phyloP scores from a whole-genome alignment of 2,888 invertebrate genomes.

The Lochmaea crataegi region DNA sequence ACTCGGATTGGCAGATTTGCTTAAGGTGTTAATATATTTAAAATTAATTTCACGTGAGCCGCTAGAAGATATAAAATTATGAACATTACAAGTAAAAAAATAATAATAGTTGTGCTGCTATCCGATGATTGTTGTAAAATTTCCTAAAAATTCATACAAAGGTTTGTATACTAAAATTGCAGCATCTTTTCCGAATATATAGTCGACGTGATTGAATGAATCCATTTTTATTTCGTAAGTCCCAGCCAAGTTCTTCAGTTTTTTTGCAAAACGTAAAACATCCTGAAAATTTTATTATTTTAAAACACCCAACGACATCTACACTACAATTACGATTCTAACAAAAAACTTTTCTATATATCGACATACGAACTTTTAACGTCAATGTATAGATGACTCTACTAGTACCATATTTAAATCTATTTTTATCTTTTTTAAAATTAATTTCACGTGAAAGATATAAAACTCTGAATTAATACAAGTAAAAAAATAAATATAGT shows the following conservation, averaged over 20 bases:
- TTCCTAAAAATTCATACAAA: conserved; percentile 52
- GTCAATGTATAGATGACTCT: background rate
- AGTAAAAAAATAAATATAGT: too few relatives aligned
- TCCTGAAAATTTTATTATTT: conserved; percentile 38
- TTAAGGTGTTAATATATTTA: background rate
- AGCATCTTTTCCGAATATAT: conserved; percentile 75
- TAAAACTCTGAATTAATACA: background rate
- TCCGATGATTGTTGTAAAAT: conserved; percentile 41
- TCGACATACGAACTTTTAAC: too few relatives aligned
- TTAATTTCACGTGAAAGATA: background rate
- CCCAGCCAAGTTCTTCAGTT: conserved; percentile 70
- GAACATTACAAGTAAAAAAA: too few relatives aligned
- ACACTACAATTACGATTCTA: too few relatives aligned
- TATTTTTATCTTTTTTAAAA: background rate
- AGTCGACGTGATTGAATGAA: conserved; percentile 81
- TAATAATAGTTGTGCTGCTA: background rate
- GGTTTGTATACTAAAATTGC: conserved; percentile 70
- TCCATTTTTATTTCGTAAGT: conserved; percentile 72
- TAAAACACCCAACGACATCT: too few relatives aligned
- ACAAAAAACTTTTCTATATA: background rate
- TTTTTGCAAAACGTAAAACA: conserved; percentile 58
- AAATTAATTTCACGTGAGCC: background rate
- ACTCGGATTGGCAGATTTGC: background rate
- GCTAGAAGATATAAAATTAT: background rate
- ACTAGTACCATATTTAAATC: background rate